Base-by-base conservation (phyloP, 2,797 vertebrate genomes). In the Hypotaenidia okinawae region DNA sequence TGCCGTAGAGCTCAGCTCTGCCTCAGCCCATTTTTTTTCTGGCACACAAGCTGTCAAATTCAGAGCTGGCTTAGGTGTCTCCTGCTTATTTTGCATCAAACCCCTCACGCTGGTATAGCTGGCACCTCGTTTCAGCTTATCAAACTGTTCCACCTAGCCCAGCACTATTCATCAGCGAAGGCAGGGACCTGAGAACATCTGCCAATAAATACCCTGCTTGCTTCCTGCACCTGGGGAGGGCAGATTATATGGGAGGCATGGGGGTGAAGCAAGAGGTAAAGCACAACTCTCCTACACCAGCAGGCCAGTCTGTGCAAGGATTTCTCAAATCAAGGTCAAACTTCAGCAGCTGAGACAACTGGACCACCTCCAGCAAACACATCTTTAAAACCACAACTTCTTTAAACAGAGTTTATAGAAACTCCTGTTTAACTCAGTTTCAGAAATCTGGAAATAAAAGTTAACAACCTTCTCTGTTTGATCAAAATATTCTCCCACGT, bases 371-470 rank as follows among this genome's bases (percentile, higher is more conserved):
- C 39, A 76, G 30, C 33, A 94, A 82, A 41, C 6, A 24, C 1
- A 16, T 23, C 41, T 54, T 92, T 67, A 75, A 81, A 91, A 37
- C 25, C 21, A 24, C 5, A 22, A 11, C 21, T 88, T 49, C 62
- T 78, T 88, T 62, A 57, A 47, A n/a, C 37, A 30, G 23, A 70
- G 25, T 61, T 84, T 30, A 77, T 5, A 61, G 17, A 37, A 13
- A 16, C 33, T 92, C 77, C 8, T 72, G 32, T 39, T 76, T 64
- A 89, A 90, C 27, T 27, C 52, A 33, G 30, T 66, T 96, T 85
- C 28, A 70, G 59, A 83, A 89, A 89, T 37, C 47, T 81, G 67
- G 85, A 92, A 91, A 80, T 17, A 41, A 68, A 45, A 87, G 16
- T 64, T 78, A 76, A 59, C 18, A 19, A 35, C 47, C 76, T 13